These are phyloP conservation scores for Willowsia nigromaculata DNA, from an alignment of 2,888 invertebrate genomes.

Conservation along the genomic window DNA sequence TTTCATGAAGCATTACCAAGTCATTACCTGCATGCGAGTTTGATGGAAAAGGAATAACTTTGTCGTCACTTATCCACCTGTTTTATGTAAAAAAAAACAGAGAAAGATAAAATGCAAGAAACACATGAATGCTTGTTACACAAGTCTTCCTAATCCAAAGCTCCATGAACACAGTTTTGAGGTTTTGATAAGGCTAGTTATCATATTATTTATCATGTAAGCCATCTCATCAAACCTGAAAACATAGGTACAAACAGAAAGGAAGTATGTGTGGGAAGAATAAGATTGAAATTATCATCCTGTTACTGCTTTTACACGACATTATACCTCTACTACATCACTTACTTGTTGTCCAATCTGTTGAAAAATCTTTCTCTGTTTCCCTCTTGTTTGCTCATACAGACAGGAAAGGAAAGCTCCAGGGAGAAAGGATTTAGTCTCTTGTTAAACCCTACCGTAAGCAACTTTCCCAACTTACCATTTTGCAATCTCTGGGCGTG, in stretches of 20 bases:
- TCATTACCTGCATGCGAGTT: background rate
- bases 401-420: background rate
- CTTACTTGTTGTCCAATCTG: background rate
- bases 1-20: background rate
- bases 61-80: background rate
- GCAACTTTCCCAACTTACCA: background rate
- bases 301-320: background rate
- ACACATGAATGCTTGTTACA: background rate
- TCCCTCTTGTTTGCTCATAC: background rate
- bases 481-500: background rate
- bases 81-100: background rate
- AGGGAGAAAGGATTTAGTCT: background rate
- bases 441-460: conserved; percentile 4
- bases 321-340: no score
- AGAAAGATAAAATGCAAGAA: background rate
- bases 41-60: background rate
- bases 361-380: background rate
- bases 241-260: background rate
- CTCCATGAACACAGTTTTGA: background rate
- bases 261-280: background rate
- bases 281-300: background rate
- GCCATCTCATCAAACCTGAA: background rate
- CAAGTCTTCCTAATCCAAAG: background rate
- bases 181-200: background rate
- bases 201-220: background rate